Evolutionary conservation across 2,113 vertebrate genomes (phyloP), one percentile per base, ranked within the genome.

Genomic region (Centropristis striata): DNA sequence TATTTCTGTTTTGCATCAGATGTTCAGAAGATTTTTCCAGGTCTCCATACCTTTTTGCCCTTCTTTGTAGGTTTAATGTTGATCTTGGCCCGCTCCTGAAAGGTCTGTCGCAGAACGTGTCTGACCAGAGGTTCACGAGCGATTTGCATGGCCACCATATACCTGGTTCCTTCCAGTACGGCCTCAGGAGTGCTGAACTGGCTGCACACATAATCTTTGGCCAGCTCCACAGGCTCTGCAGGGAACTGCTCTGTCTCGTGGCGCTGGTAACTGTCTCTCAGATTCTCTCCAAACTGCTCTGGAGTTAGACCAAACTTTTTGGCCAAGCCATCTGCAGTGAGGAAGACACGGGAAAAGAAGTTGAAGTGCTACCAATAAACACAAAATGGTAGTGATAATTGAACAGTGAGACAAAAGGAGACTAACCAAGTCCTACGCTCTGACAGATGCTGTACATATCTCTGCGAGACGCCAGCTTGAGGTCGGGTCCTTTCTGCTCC

Each of bases 381-480:
- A 6, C 6, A n/a, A 28, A 28, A 63, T 44, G 14, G 1, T 2
- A 10, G 15, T 20, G 10, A 59, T 8, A 21, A 6, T 25, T 25
- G 8, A 32, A 53, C 25, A 27, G 4, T 50, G 25, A 53, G 12
- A 28, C 18, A 32, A 47, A 32, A 36, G 1, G 21, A 46, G 5
- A 89, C 95, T 93, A 85, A 99, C 98, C 98, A 50, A 99, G 96
- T 63, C 98, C 98, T 1, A 97, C 97, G 3, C 95, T 95, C 66
- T 99, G 98, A 80, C 98, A 99, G 92, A 99, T 99, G 91, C 96
- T 98, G 92, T 99, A 99, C 98, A 99, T 99, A 83, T 99, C 98
- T 87, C 98, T 94, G 20, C 98, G 97, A 46, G 98, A 99, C 2
- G 98, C 98, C 93, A 97, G 95, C 93, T 99, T 99, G 51, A 99